Percentiles rank a stretch among this genome's conserved stretches.
These are phyloP conservation scores for Drosophila prolongata DNA, from an alignment of 2,888 invertebrate genomes.

Conservation along the genomic window DNA sequence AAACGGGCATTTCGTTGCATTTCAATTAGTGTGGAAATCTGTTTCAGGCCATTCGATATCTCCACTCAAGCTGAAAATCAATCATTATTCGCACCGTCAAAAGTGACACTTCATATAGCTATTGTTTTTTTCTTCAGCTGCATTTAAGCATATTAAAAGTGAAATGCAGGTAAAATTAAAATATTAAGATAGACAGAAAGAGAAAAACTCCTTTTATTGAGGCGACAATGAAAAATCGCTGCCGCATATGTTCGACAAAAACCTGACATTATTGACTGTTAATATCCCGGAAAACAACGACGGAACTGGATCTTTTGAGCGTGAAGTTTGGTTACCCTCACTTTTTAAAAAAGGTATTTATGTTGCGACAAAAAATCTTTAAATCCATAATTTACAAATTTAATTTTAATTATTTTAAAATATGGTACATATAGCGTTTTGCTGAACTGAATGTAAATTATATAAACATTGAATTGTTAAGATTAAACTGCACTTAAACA, in stretches of 20 bases:
- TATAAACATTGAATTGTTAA: too few species aligned
- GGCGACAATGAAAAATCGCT: slow-evolving; percentile 62
- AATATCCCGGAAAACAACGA: slow-evolving; percentile 54
- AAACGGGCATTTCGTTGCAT: slow-evolving; percentile 10
- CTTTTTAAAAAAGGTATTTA: too few species aligned
- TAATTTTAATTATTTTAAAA: too few species aligned
- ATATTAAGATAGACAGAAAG: slow-evolving; percentile 14
- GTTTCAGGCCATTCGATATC: slow-evolving; percentile 5
- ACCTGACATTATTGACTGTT: slow-evolving; percentile 76
- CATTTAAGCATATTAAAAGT: slow-evolving; percentile 46
- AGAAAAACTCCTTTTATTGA: slow-evolving; percentile 48
- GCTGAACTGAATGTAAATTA: too few species aligned
- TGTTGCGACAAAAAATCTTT: too few species aligned
- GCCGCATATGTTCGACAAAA: slow-evolving; percentile 68
- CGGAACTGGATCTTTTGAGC: not conserved
- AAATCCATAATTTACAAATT: not conserved
- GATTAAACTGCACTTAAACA: too few species aligned
- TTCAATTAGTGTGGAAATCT: slow-evolving; percentile 20
- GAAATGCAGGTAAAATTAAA: slow-evolving; percentile 40
- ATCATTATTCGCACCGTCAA: slow-evolving; percentile 23
- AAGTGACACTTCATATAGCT: slow-evolving; percentile 28
- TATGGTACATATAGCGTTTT: too few species aligned
- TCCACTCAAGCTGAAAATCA: slow-evolving; percentile 27
- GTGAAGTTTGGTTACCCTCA: not conserved
- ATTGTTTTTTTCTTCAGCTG: slow-evolving; percentile 20